These are phyloP conservation scores for Agapornis roseicollis DNA, from an alignment of 2,113 vertebrate genomes.

Conservation along the genomic window DNA sequence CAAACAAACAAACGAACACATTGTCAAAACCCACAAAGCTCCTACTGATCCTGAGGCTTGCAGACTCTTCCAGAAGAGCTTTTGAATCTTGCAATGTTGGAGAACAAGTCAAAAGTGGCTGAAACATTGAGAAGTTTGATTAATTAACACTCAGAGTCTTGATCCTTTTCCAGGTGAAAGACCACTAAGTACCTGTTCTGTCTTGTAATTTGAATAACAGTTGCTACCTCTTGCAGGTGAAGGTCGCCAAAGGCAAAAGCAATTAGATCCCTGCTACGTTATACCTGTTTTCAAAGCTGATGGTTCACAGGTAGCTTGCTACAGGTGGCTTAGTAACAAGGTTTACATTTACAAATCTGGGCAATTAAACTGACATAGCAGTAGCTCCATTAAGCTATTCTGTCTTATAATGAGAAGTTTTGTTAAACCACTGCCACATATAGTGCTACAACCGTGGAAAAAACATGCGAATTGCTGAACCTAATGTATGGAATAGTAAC, in stretches of 20 bases:
- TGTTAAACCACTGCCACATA: not conserved
- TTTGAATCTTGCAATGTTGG: not conserved
- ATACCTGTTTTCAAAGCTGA: not conserved
- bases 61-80: not conserved
- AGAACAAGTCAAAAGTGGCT: not conserved
- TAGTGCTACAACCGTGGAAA: not conserved
- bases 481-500: not conserved
- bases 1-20: no score
- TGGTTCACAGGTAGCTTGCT: not conserved
- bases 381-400: not conserved
- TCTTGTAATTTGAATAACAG: not conserved
- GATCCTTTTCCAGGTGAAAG: conserved; percentile 10
- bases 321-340: not conserved
- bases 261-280: conserved; percentile 27
- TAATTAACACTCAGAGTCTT: not conserved
- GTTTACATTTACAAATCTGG: not conserved
- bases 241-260: not conserved
- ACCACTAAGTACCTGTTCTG: not conserved
- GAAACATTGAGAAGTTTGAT: not conserved
- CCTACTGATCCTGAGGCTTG: not conserved
- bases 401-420: not conserved
- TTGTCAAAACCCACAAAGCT: not conserved
- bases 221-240: not conserved
- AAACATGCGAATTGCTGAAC: not conserved
- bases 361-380: not conserved